These are phyloP conservation scores for Yponomeuta malinellus DNA, from an alignment of 2,888 invertebrate genomes.

Conservation along the genomic window DNA sequence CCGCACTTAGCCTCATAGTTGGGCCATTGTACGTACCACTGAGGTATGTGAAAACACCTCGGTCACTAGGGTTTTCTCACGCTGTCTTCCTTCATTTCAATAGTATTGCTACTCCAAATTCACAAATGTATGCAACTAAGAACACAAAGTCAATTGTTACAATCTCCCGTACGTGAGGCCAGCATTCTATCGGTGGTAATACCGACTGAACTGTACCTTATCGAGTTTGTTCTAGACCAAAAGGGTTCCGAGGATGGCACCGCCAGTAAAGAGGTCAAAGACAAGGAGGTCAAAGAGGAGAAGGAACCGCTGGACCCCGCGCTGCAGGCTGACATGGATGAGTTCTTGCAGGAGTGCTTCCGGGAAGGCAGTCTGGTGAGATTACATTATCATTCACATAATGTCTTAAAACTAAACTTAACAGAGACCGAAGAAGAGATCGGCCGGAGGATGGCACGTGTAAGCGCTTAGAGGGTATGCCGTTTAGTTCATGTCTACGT, in stretches of 20 bases:
- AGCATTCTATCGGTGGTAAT: not conserved
- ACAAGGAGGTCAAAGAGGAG: slow-evolving; percentile 1
- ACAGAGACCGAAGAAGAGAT: no score
- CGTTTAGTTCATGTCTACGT: no score
- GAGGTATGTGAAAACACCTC: no score
- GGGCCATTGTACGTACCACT: no score
- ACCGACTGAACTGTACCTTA: not conserved
- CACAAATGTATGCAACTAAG: no score
- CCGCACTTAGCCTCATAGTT: no score
- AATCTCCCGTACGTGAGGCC: no score
- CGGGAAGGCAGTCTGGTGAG: slow-evolving; percentile 74
- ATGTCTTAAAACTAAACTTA: not conserved
- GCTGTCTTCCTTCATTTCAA: not conserved
- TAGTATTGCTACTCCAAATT: not conserved
- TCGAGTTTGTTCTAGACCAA: not conserved
- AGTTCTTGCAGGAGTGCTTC: slow-evolving; percentile 78
- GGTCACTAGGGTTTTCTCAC: no score
- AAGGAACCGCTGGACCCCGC: slow-evolving; percentile 41
- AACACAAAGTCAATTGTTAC: no score
- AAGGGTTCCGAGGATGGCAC: not conserved
- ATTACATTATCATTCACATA: not conserved
- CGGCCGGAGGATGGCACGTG: no score
- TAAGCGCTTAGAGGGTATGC: no score
- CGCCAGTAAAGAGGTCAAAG: not conserved
- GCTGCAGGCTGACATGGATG: slow-evolving; percentile 79